Base-by-base conservation (phyloP, 2,797 vertebrate species). In the Siniperca scherzeri region DNA sequence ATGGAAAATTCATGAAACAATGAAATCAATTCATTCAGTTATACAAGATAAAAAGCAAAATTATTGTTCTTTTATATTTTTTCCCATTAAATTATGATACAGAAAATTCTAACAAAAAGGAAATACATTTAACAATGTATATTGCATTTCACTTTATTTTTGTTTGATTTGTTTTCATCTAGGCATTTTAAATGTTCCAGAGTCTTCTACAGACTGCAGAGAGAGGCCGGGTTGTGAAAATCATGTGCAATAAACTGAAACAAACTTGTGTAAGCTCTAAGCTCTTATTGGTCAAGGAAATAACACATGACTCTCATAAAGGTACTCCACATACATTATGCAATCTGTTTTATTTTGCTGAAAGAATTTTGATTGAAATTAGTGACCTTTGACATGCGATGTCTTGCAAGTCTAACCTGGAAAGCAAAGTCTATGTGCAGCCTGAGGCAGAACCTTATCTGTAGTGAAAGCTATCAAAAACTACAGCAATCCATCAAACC, bases 401-500 rank as follows among this genome's bases (percentile, higher is more conserved):
- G 42, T 16, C 57, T 79, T 48, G 36, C 56, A 82, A 72, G 40
- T 73, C 55, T 50, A 59, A 57, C 50, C 50, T 71, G 52, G 16
- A 74, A 72, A 68, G 25, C 52, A 55, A 77, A 76, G 46, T 81
- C 22, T 27, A 7, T 13, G 38, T 62, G 59, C 42, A 77, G 70
- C 78, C 57, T 2, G 42, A 74, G 68, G 52, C 65, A 66, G 64
- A 81, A 53, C 19, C 74, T 80, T 86, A 81, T 88, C 78, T 70
- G 61, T 55, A 42, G 53, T 21, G 53, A 85, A 80, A 82, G 57
- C 74, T 75, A 60, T 46, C 30, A n/a, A 71, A 67, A 48, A 72
- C 76, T 48, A 78, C 57, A 44, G 71, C 83, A 77, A 79, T 80
- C 72, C 70, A 82, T 90, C 90, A 90, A 72, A 80, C 2, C 42